Evolutionary conservation across 1,140 invertebrate genomes (phyloP).

Genomic region (Meteorus sp.): DNA sequence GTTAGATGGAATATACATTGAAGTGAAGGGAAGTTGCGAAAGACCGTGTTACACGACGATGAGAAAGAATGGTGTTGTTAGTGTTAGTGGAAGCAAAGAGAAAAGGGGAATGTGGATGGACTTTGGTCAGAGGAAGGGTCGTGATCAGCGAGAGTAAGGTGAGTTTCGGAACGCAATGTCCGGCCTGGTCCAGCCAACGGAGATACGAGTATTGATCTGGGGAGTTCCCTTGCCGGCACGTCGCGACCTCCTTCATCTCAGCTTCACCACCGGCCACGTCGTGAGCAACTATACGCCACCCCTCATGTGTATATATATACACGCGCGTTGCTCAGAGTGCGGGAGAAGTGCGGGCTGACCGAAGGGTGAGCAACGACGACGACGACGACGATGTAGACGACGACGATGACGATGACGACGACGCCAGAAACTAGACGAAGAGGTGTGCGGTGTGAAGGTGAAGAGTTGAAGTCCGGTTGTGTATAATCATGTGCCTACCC

Average conservation of each 20-base stretch:
- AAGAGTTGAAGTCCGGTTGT: too few relatives aligned
- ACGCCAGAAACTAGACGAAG: background rate
- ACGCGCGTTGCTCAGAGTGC: too few relatives aligned
- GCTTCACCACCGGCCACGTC: constrained; percentile 33
- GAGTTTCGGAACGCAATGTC: constrained; percentile 55
- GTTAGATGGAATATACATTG: constrained; percentile 19
- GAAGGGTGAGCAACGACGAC: constrained; percentile 25
- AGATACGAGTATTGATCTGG: constrained; percentile 61
- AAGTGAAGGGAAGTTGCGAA: constrained; percentile 5
- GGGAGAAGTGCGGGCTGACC: constrained; percentile 1
- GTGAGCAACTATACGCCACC: constrained; percentile 46
- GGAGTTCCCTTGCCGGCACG: constrained; percentile 44
- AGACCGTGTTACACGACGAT: constrained; percentile 21
- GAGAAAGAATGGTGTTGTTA: constrained; percentile 36
- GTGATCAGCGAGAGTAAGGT: constrained; percentile 39
- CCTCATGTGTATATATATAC: too few relatives aligned
- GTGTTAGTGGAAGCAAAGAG: constrained; percentile 31
- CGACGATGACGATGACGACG: background rate
- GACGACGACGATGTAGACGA: constrained; percentile 29
- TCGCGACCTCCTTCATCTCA: constrained; percentile 41
- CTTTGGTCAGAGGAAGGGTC: constrained; percentile 32
- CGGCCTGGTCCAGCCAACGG: constrained; percentile 56
- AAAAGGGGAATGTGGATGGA: constrained; percentile 22
- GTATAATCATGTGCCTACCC: background rate
- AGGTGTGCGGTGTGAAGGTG: too few relatives aligned